These are phyloP conservation scores for Bombus fervidus DNA, from an alignment of 1,140 invertebrate genomes.

Conservation along the genomic window DNA sequence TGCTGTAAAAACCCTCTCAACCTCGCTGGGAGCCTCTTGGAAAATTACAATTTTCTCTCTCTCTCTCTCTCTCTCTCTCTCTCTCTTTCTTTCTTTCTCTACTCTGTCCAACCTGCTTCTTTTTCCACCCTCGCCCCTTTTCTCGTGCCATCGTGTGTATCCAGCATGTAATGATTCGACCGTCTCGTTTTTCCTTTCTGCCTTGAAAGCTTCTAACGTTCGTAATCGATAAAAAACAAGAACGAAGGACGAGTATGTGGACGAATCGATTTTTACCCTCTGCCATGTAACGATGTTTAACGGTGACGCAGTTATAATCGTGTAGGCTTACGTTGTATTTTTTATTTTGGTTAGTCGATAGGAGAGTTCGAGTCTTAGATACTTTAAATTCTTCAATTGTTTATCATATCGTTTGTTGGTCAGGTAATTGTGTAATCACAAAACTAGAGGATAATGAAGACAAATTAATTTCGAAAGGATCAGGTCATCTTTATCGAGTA, in stretches of 20 bases:
- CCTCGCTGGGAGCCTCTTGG: conserved; percentile 34
- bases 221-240: conserved; percentile 15
- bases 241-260: not conserved
- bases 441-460: too few relatives aligned
- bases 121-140: not conserved
- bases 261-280: not conserved
- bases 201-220: not conserved
- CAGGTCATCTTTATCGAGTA: too few relatives aligned
- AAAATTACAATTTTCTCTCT: conserved; percentile 58
- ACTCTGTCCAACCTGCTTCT: not conserved
- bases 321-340: too few relatives aligned
- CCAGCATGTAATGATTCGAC: conserved; percentile 19
- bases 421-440: too few relatives aligned
- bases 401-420: too few relatives aligned
- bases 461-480: too few relatives aligned
- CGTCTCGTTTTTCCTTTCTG: not conserved
- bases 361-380: too few relatives aligned
- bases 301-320: not conserved
- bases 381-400: too few relatives aligned
- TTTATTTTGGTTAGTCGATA: not conserved
- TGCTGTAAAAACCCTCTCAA: conserved; percentile 50
- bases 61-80: not conserved
- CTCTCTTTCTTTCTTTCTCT: not conserved
- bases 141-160: not conserved
- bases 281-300: not conserved